Conservation (phyloP, 2,888 invertebrate genomes). For the Philonicus albiceps region DNA sequence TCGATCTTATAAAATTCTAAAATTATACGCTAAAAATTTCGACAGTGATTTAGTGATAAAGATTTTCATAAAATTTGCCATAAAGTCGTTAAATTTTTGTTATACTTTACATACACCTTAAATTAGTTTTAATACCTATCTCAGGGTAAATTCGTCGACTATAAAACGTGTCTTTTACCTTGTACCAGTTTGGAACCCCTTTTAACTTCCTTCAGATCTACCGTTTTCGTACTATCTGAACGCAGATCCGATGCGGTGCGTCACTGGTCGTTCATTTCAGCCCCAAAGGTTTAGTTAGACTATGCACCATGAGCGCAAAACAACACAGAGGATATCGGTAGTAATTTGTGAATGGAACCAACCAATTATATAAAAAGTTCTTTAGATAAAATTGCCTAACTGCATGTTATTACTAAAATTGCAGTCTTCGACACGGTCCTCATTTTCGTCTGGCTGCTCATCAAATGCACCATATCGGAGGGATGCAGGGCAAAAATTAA, state of each 20-base stretch:
- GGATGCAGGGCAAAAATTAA: neutral
- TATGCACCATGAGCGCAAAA: neutral
- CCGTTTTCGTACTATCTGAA: neutral
- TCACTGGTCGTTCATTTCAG: neutral
- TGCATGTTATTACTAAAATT: constrained; percentile 23
- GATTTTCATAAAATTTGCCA: neutral
- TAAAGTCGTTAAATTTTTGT: neutral
- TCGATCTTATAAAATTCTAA: too few species aligned
- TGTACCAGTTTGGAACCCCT: neutral
- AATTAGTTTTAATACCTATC: neutral
- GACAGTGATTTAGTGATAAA: neutral
- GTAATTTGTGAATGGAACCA: constrained; percentile 32
- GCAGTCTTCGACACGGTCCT: constrained; percentile 32
- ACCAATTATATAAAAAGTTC: constrained; percentile 14
- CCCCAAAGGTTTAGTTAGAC: neutral
- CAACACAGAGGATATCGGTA: neutral
- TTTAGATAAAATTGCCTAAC: constrained; percentile 32
- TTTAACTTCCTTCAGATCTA: neutral
- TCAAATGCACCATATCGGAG: neutral
- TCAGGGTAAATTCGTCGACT: neutral
- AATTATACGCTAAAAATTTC: neutral
- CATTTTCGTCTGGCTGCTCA: constrained; percentile 17
- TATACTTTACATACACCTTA: neutral
- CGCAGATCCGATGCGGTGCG: neutral
- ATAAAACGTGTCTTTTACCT: neutral